Evolutionary conservation across 2,797 vertebrate species (phyloP).

Genomic region (Aselliscus stoliczkanus): DNA sequence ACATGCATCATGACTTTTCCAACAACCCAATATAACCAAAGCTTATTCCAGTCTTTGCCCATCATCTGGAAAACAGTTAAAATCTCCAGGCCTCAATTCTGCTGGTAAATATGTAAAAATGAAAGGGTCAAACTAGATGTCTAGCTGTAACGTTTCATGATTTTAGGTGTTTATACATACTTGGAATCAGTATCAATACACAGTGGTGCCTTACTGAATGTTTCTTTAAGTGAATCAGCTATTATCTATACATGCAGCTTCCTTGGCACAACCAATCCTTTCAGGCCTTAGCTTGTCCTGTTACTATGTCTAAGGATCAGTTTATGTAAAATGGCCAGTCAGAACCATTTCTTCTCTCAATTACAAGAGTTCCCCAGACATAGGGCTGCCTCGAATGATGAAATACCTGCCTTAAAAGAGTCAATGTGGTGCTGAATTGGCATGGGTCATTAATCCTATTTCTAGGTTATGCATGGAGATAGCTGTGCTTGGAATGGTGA

Average conservation of each 20-base stretch:
- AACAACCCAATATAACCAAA: too few species aligned
- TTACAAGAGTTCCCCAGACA: neutral
- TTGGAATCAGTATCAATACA: neutral
- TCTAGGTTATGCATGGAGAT: neutral
- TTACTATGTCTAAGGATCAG: neutral
- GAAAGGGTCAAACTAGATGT: neutral
- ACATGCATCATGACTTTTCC: too few species aligned
- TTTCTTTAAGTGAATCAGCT: neutral
- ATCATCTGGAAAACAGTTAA: neutral
- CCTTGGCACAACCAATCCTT: neutral
- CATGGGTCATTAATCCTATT: neutral
- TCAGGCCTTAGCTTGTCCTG: neutral
- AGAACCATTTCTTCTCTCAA: neutral
- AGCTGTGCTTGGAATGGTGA: neutral
- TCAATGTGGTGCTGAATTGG: neutral
- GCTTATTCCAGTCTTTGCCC: neutral
- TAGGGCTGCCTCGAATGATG: neutral
- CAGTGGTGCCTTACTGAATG: neutral
- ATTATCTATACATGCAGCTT: neutral
- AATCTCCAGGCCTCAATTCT: neutral
- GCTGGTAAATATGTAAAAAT: slow-evolving; percentile 25
- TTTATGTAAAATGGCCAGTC: neutral
- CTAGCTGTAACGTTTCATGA: neutral
- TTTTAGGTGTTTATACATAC: neutral
- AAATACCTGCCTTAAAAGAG: neutral